These are phyloP conservation scores for Mizuhopecten yessoensis DNA, from an alignment of 1,140 invertebrate species.

Conservation along the genomic window DNA sequence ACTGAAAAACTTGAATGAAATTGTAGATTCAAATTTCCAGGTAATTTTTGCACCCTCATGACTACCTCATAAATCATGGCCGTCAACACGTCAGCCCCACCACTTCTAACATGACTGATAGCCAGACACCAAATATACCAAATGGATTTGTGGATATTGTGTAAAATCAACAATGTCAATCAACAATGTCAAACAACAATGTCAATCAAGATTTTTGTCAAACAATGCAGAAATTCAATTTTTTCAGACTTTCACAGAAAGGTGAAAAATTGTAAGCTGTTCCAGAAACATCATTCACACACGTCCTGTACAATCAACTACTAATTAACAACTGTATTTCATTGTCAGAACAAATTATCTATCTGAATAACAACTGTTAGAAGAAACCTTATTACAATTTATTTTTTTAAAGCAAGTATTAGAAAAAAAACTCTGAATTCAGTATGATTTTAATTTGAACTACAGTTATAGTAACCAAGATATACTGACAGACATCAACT, in stretches of 20 bases:
- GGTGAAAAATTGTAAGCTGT: slow-evolving; percentile 1
- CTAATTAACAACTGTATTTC: too few species aligned
- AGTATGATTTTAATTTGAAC: too few species aligned
- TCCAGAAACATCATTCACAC: background rate
- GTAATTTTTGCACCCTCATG: slow-evolving; percentile 13
- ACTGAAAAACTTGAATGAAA: background rate
- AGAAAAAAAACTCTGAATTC: too few species aligned
- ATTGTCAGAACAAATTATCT: too few species aligned
- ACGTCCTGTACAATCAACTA: background rate
- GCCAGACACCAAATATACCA: background rate
- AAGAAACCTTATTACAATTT: too few species aligned
- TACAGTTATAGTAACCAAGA: too few species aligned
- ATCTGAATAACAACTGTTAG: too few species aligned
- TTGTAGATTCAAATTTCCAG: slow-evolving; percentile 9
- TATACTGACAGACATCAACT: too few species aligned
- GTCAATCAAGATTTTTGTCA: background rate
- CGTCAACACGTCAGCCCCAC: background rate
- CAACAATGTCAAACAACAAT: background rate
- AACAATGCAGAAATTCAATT: background rate
- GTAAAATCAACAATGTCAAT: background rate
- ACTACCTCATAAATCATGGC: background rate
- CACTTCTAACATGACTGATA: background rate
- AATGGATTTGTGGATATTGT: background rate
- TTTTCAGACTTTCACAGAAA: background rate
- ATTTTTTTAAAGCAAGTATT: too few species aligned